Base-by-base conservation (phyloP, 1,140 invertebrate genomes). In the Drosophila trapezifrons region DNA sequence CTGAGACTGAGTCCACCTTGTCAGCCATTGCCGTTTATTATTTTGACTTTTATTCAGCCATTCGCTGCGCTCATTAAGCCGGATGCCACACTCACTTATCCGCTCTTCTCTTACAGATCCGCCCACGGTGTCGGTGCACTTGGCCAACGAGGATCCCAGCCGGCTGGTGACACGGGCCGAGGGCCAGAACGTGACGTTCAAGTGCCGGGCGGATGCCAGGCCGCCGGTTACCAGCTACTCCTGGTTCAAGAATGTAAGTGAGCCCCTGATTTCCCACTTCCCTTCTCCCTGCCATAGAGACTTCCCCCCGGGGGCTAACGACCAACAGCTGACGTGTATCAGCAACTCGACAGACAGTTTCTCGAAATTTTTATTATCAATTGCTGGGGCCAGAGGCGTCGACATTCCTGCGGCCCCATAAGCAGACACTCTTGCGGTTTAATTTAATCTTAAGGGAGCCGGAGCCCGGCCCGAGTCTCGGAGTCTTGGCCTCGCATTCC, bases 211-310 rank as follows among this genome's bases (percentile, higher is more conserved):
- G 1, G 91, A 92, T 82, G 91, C 91, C 52, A 70, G 91, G 15
- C 91, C 91, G 55, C 90, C 91, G 66, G 91, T 92, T 4, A 81
- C 90, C 64, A 85, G 90, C 45, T 92, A 90, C 78, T 86, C 90
- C 43, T 92, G 91, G 91, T 92, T 92, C 77, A 92, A 92, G 79
- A 92, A 92, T 76, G 91, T 92, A 89, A 92, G 91, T 92, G 37
- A 52, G 22, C 9, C 73, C 52, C 43, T 54, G 78, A 64, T 57
- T 72, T 66, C 20, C 15, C 18, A 52, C 43, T 40, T 43, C 32
- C 22, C 10, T 20, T 3, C 25, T 20, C 3, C 18, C 13, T 4
- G 37, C 54, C 35, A 40, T 49, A 38, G 32, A 13, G n/a, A 47
- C 29, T 29, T 27, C 4, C 22, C 10, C n/a, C 38, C 27, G 15